Percentiles rank a stretch among this genome's conserved stretches.
phyloP scores from a whole-genome alignment of 1,140 invertebrate species.

The Neodiprion pinetum region DNA sequence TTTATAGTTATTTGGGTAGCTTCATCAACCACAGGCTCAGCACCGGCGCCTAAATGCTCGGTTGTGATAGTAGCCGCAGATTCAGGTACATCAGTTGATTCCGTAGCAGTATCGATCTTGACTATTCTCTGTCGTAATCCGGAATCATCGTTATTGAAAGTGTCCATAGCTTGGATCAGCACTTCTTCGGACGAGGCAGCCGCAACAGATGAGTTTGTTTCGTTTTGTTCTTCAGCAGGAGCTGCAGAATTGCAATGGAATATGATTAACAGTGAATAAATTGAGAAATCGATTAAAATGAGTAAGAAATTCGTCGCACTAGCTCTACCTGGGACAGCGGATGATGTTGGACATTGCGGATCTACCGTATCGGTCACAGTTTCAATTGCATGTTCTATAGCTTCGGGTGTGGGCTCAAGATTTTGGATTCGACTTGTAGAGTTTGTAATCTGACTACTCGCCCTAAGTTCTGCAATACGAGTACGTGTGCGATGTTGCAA shows the following conservation, averaged over 20 bases:
- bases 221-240: slow-evolving; percentile 27
- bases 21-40: slow-evolving; percentile 28
- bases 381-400: slow-evolving; percentile 32
- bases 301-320: not conserved
- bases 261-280: slow-evolving; percentile 37
- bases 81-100: slow-evolving; percentile 19
- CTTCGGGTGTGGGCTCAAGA: slow-evolving; percentile 39
- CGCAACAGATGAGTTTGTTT: slow-evolving; percentile 21
- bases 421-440: slow-evolving; percentile 26
- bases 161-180: slow-evolving; percentile 58
- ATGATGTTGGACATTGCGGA: slow-evolving; percentile 39
- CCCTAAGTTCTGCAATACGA: slow-evolving; percentile 45
- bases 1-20: slow-evolving; percentile 73
- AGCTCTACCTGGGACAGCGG: slow-evolving; percentile 34
- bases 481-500: slow-evolving; percentile 54
- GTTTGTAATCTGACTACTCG: slow-evolving; percentile 37
- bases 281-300: slow-evolving; percentile 39
- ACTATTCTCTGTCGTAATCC: slow-evolving; percentile 32
- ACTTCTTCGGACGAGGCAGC: slow-evolving; percentile 47
- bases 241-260: slow-evolving; percentile 34
- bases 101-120: slow-evolving; percentile 23
- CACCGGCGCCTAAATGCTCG: slow-evolving; percentile 17
- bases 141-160: slow-evolving; percentile 43
- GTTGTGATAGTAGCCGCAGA: slow-evolving; percentile 17
- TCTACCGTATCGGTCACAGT: slow-evolving; percentile 35